phyloP scores from a whole-genome alignment of 2,888 invertebrate genomes.

The Folsomia candida region DNA sequence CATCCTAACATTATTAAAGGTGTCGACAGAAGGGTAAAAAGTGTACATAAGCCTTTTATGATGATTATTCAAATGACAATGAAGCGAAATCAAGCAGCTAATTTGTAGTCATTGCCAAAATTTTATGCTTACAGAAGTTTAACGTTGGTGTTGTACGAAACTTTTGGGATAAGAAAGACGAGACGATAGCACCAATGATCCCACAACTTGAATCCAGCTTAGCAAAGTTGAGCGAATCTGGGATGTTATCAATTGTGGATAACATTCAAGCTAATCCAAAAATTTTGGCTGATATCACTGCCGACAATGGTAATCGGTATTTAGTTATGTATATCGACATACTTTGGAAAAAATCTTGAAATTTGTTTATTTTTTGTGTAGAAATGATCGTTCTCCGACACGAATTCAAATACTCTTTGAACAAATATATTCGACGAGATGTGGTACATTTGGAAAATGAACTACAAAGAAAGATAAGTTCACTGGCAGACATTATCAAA shows the following conservation, averaged over 20 bases:
- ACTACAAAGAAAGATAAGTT: neutral
- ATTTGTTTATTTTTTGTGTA: slow-evolving; percentile 14
- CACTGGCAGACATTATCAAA: slow-evolving; percentile 32
- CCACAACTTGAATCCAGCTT: slow-evolving; percentile 5
- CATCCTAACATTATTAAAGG: too few relatives aligned
- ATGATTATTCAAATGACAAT: too few relatives aligned
- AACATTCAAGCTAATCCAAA: slow-evolving; percentile 2
- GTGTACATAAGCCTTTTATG: too few relatives aligned
- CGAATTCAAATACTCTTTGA: slow-evolving; percentile 35
- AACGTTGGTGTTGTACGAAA: slow-evolving; percentile 18
- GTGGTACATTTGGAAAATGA: neutral
- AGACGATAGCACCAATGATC: slow-evolving; percentile 1
- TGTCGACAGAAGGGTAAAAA: too few relatives aligned
- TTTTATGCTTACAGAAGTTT: too few relatives aligned
- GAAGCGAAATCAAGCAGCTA: too few relatives aligned
- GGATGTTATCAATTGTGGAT: slow-evolving; percentile 16
- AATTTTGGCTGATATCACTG: neutral
- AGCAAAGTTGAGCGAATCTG: neutral
- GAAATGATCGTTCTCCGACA: slow-evolving; percentile 26
- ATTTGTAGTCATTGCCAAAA: too few relatives aligned
- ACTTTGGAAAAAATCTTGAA: neutral
- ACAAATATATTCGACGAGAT: slow-evolving; percentile 26
- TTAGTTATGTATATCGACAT: neutral
- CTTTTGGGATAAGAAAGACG: slow-evolving; percentile 15
- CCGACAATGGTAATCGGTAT: neutral